Conservation (phyloP, 2,888 invertebrate genomes). For the Noctua janthina region DNA sequence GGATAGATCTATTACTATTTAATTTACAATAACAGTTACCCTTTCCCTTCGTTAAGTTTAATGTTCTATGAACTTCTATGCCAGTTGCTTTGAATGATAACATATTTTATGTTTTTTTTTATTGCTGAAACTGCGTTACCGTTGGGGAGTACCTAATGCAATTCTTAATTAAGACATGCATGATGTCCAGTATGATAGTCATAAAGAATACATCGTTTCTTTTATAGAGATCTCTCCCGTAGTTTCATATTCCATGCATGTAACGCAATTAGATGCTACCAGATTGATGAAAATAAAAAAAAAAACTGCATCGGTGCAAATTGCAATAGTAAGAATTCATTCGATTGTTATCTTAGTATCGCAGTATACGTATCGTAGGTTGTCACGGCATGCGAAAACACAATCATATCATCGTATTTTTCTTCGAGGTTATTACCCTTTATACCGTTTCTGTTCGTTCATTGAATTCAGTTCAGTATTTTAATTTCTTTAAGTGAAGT, state of each 20-base stretch:
- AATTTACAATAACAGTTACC: conserved; percentile 38
- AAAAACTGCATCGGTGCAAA: conserved; percentile 1
- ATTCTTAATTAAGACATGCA: conserved; percentile 16
- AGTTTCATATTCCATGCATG: conserved; percentile 28
- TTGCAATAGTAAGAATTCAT: conserved; percentile 30
- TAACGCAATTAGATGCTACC: conserved; percentile 9
- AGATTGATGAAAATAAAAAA: conserved; percentile 23
- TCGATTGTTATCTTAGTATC: conserved; percentile 44
- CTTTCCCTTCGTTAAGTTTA: conserved; percentile 34
- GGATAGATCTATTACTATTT: conserved; percentile 18
- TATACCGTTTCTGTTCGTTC: conserved; percentile 42
- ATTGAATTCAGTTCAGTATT: conserved; percentile 47
- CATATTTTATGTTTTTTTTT: conserved; percentile 38
- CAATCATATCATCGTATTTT: conserved; percentile 58
- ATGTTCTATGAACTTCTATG: conserved; percentile 11
- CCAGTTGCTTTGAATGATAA: conserved; percentile 10
- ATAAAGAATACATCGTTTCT: background rate
- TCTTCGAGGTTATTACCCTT: conserved; percentile 48
- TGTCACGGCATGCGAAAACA: conserved; percentile 59
- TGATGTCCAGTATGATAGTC: background rate
- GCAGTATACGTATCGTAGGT: conserved; percentile 42
- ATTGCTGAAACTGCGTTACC: conserved; percentile 20
- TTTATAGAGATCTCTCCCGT: background rate
- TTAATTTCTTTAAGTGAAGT: conserved; percentile 56
- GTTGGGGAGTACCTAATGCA: background rate